Evolutionary conservation across 2,797 vertebrate genomes (phyloP), one percentile per base, ranked within the genome.

Genomic region (Macroramphosus scolopax): DNA sequence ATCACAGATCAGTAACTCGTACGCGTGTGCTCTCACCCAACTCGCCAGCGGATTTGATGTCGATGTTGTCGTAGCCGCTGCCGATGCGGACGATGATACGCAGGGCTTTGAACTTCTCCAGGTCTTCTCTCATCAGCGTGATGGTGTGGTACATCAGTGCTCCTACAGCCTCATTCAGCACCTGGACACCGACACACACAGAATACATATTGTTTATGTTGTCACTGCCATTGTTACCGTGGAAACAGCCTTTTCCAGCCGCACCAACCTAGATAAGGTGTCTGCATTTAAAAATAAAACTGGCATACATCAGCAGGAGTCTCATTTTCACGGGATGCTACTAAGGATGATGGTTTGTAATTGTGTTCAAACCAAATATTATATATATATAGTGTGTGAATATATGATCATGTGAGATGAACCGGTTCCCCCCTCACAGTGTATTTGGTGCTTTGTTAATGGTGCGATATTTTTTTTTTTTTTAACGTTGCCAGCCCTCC

Each of bases 121-220:
- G 86, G 71, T 98, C 96, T 86, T 98, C 96, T 62, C 94, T 88
- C 77, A 96, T 98, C 76, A 98, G 90, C 14, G 96, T 98, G 87
- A 98, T 98, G 58, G 96, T 98, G 87, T 98, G 96, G 81, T 98
- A 98, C 96, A 98, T 98, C 70, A 98, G 87, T 1, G 96, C 96
- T 18, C 94, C 96, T 59, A 98, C 96, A 0, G 96, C 96, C 86
- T 98, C 96, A 29, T 98, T 98, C 86, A 98, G 90, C 81, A 98
- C 96, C 96, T 98, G 81, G 12, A 65, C 51, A 64, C 44, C 39
- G 17, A 48, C 7, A 68, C 16, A 36, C 6, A 8, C 3, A 4
- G 8, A 3, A 22, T 22, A 22, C 6, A 3, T 13, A 4, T 14
- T 1, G 4, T 32, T 5, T 32, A 5, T 14, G 13, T 11, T 14